Conservation (phyloP, 2,113 vertebrate species). For the Alethe diademata region DNA sequence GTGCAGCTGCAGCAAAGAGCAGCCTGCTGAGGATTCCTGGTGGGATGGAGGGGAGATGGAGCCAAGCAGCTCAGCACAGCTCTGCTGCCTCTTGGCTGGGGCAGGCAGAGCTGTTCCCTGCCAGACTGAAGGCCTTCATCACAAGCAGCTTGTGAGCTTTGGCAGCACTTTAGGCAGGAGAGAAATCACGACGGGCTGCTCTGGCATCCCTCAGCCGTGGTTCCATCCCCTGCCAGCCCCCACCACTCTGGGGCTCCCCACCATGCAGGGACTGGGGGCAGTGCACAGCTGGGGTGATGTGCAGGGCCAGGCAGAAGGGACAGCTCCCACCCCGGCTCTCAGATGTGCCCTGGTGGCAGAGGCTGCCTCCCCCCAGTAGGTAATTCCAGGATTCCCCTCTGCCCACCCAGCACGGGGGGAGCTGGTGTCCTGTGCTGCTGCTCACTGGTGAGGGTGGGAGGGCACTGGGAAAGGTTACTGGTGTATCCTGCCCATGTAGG, state of each 20-base stretch:
- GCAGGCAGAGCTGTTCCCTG: neutral
- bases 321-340: neutral
- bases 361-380: accelerated
- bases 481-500: neutral
- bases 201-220: neutral
- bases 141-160: neutral
- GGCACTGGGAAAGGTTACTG: neutral
- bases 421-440: accelerated
- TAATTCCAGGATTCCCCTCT: neutral
- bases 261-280: accelerated
- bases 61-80: neutral
- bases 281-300: accelerated
- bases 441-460: accelerated
- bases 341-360: neutral
- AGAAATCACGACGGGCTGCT: neutral
- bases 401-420: neutral
- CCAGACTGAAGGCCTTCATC: neutral
- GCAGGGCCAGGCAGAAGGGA: neutral
- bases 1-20: neutral
- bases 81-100: neutral
- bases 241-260: neutral
- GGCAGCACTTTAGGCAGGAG: neutral
- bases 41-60: neutral
- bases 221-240: neutral
- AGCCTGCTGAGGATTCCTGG: neutral